phyloP scores from a whole-genome alignment of 2,797 vertebrate genomes.

The Acomys russatus region DNA sequence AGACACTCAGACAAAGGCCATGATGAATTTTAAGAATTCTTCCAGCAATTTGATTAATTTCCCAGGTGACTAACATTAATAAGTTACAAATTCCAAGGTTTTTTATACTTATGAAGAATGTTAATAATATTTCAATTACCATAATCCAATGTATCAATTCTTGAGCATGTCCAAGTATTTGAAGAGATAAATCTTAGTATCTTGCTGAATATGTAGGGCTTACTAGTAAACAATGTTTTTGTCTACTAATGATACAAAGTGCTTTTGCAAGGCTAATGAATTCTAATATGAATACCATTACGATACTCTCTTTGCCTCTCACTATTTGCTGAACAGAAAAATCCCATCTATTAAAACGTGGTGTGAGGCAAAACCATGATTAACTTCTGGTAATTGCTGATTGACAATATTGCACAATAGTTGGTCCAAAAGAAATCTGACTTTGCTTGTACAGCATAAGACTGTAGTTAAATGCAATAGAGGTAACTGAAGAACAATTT shows the following conservation, averaged over 20 bases:
- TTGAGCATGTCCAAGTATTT: background rate
- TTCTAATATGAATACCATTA: slow-evolving; percentile 71
- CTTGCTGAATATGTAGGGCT: slow-evolving; percentile 50
- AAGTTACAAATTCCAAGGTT: slow-evolving; percentile 26
- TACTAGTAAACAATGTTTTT: slow-evolving; percentile 41
- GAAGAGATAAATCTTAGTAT: slow-evolving; percentile 50
- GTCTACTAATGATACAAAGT: slow-evolving; percentile 47
- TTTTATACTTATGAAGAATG: background rate
- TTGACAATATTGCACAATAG: background rate
- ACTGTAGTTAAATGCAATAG: slow-evolving; percentile 10
- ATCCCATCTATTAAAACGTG: slow-evolving; percentile 54
- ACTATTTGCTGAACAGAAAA: slow-evolving; percentile 50
- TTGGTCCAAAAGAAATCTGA: slow-evolving; percentile 40
- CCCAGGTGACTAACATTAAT: background rate
- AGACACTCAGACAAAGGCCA: background rate
- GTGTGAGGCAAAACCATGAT: background rate
- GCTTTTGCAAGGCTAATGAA: slow-evolving; percentile 74
- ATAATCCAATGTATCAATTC: background rate
- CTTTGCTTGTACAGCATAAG: background rate
- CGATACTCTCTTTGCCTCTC: slow-evolving; percentile 26
- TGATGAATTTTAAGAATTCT: background rate
- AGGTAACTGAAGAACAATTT: slow-evolving; percentile 3
- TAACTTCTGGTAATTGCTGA: slow-evolving; percentile 53
- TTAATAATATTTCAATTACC: slow-evolving; percentile 29
- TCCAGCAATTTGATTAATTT: slow-evolving; percentile 48